Base-by-base conservation (phyloP, 2,888 invertebrate species). In the Gastracanthus pulcherrimus region DNA sequence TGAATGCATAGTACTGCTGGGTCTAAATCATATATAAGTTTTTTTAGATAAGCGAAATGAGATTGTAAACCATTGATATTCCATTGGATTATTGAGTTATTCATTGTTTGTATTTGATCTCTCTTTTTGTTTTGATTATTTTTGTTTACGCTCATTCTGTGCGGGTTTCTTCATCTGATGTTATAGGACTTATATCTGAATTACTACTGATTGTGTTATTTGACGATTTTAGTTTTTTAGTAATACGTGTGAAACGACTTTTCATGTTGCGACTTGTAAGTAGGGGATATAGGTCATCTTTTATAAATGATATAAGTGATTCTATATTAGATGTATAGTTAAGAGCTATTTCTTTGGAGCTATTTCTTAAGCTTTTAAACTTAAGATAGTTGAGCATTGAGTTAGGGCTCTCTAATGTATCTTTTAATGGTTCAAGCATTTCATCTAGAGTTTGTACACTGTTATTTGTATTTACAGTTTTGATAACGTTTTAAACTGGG, bases 51-150 rank as follows among this genome's bases (percentile, higher is more conserved):
- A 19, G 75, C 78, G 3, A 23, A 26, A 23, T 69, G 51, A 2
- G 51, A 31, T 3, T 70, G 31, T 7, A 76, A 70, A 0, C 82
- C 75, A 41, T 71, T 79, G 9, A 82, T 38, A 29, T 82, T 82
- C 79, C 82, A 82, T 45, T 82, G 82, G 3, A 70, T 3, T 7
- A 38, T 38, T 38, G 38, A 7, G 9, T 5, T 38, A 38, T 38
- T 9, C 38, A 38, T 38, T 7, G 9, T 38, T 7, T 38, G 38
- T 5, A 38, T 38, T 7, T 38, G 5, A 7, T 38, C 5, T 38
- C 5, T 7, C 9, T 38, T 9, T 7, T 5, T 38, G n/a, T 7
- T 38, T 9, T 7, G 38, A 38, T 9, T 38, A 38, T 7, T 38
- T 7, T 38, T 7, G 38, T 9, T 5, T 38, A 38, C 6, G 9